A percentile compares a stretch with the other conserved stretches of the same genome.
Conservation (phyloP, 2,797 vertebrate species). For the Tamandua tetradactyla region DNA sequence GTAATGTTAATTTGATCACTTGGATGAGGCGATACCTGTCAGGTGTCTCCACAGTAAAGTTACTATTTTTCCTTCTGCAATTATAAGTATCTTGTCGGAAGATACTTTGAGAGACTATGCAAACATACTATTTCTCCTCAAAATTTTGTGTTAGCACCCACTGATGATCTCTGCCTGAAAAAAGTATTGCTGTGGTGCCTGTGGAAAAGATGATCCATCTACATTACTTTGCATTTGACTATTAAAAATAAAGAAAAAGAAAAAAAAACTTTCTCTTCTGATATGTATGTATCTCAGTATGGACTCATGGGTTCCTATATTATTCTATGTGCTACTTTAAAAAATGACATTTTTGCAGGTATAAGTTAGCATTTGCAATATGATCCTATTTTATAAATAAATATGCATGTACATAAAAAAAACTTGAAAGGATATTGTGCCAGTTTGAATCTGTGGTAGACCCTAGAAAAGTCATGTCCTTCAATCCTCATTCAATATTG, state of each 20-base stretch:
- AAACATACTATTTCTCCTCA: not conserved
- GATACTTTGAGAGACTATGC: not conserved
- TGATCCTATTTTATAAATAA: conserved; percentile 14
- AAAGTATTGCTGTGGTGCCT: not conserved
- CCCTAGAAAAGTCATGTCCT: no score
- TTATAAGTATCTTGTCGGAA: no score
- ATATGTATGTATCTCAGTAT: not conserved
- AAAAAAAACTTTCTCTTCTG: no score
- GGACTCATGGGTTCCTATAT: not conserved
- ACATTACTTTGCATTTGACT: not conserved
- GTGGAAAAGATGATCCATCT: not conserved
- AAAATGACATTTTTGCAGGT: not conserved
- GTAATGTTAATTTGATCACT: not conserved
- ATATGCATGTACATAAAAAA: not conserved
- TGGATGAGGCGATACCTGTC: not conserved
- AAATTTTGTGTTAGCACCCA: not conserved
- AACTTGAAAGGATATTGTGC: not conserved
- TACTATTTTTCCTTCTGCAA: no score
- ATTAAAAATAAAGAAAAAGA: no score
- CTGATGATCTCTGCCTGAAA: no score
- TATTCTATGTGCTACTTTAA: no score
- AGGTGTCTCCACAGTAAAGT: not conserved
- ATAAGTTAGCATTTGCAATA: not conserved
- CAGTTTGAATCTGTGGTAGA: no score
- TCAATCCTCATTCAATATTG: no score